Base-by-base conservation (phyloP, 2,113 vertebrate species). In the Nicator chloris region DNA sequence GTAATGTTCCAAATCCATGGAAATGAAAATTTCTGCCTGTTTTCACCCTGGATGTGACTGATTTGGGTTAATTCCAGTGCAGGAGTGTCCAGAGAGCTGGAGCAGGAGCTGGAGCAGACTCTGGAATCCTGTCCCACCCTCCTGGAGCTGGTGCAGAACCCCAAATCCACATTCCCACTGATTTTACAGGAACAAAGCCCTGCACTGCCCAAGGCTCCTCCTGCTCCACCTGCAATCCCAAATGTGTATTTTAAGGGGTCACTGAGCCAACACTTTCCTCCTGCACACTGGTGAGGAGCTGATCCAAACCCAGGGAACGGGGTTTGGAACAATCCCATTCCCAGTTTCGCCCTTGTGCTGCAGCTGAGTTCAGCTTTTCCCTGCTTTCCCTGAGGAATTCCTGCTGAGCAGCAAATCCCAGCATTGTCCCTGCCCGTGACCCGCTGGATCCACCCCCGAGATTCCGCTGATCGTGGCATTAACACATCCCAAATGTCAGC, bases 191-290 rank as follows among this genome's bases (percentile, higher is more conserved):
- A 42, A 6, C 13, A 18, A 57, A 28, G 2, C 31, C 53, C 8
- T 7, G 42, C 77, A 2, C 5, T 17, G 35, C 5, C 50, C 82
- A 28, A 7, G 39, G 53, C 54, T 15, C 61, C 77, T 20, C 31
- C 11, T 30, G 11, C 24, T 39, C 50, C 44, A 35, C 27, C 69
- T 53, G 51, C 50, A 51, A 3, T 1, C n/a, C 69, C 15, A 12
- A 3, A 3, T 5, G 37, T 40, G 23, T 0, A 6, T 8, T 49
- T 49, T 4, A 8, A 15, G 42, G 50, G 40, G 28, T 65, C 45
- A 1, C 10, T 0, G 3, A 66, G 6, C 27, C 31, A 28, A 13
- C 4, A 0, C 4, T 50, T 9, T 13, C 54, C 33, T 26, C 39
- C 49, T 21, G 16, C 47, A 5, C 19, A 0, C 13, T 9, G 6